Conservation (phyloP, 2,797 vertebrate genomes). For the Champsocephalus esox region DNA sequence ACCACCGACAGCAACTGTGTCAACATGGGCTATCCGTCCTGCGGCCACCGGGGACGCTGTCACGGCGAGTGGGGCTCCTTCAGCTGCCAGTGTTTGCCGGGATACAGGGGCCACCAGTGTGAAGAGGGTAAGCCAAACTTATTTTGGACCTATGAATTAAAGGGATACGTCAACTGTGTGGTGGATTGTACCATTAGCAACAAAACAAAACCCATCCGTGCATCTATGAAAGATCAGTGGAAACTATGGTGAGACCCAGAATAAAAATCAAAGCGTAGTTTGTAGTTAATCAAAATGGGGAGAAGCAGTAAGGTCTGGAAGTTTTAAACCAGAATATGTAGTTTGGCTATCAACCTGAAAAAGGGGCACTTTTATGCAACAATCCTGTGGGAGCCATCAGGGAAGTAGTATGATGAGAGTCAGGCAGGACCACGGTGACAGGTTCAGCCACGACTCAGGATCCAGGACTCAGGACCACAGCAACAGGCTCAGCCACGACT, state of each 20-base stretch:
- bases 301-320: background rate
- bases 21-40: constrained; percentile 87
- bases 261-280: background rate
- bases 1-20: constrained; percentile 90
- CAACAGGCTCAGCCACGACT: too few relatives aligned
- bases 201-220: constrained; percentile 11
- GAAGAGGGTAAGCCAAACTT: constrained; percentile 82
- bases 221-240: background rate
- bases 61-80: constrained; percentile 90
- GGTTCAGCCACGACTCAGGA: too few relatives aligned
- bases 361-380: too few relatives aligned
- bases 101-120: constrained; percentile 87
- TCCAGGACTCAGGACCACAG: too few relatives aligned
- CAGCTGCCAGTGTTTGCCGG: constrained; percentile 88
- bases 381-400: too few relatives aligned
- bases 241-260: background rate
- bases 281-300: background rate
- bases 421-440: too few relatives aligned
- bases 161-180: constrained; percentile 3
- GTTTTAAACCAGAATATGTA: background rate
- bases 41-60: constrained; percentile 87
- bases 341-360: background rate
- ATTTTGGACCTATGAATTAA: background rate
- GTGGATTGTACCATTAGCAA: background rate
- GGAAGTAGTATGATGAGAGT: too few relatives aligned